Evolutionary conservation across 2,888 invertebrate species (phyloP), one percentile per base, ranked within the genome.

Genomic region (Metopia argyrocephala): DNA sequence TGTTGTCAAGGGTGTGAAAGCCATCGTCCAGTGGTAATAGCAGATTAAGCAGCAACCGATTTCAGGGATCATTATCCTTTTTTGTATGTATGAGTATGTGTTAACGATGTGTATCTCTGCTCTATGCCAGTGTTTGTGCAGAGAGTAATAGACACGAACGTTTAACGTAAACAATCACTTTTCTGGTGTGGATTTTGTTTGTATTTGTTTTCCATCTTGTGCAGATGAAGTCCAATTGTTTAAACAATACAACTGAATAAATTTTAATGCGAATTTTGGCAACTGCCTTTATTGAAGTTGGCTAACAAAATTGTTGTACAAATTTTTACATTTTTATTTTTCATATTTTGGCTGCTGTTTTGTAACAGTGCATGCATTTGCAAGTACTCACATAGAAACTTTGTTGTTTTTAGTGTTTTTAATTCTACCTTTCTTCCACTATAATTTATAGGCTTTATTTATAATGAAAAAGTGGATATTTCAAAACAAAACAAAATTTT

Each of bases 251-350:
- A 87, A 85, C 84, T 86, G 86, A 85, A 88, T 88, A 88, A 88
- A 88, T 88, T 81, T 88, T 87, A 88, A 88, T 88, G 88, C 86
- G 85, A 80, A 87, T 88, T 88, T 88, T 88, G 88, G 88, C 88
- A 88, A 76, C 84, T 82, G 82, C 85, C 85, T 83, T 85, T 78
- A 85, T 83, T 85, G 83, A 46, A 68, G 79, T 81, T 80, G 81
- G 84, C 84, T 79, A 78, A 56, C 65, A 65, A 64, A 81, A 81
- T 52, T 80, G 70, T 59, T 78, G 69, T 69, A 57, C 68, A 70
- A 82, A 79, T 82, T 76, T 68, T 46, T 9, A 7, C 27, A 27
- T 54, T 68, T 62, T 6, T 3, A 23, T 31, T 3, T 56, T 4
- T 48, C 18, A 15, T 46, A 50, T 68, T 64, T 81, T 81, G 73